Evolutionary conservation across 1,140 invertebrate genomes (phyloP), one percentile per base, ranked within the genome.

Genomic region (Psix sp.): DNA sequence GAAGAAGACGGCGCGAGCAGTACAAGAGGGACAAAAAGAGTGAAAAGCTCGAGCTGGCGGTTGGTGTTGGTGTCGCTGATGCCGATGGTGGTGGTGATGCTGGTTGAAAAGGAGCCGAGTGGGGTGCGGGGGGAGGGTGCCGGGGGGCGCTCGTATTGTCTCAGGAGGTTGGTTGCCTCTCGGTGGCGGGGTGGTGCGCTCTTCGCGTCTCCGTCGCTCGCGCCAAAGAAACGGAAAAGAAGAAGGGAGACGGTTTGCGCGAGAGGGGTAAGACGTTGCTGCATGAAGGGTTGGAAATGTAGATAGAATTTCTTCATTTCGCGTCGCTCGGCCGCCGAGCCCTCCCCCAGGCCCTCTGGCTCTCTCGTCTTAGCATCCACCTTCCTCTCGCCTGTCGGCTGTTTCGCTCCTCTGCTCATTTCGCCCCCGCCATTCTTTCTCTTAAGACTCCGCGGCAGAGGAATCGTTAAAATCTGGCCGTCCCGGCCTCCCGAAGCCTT

Each of bases 231-330:
- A 42, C 62, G 56, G 60, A 63, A 72, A 68, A 59, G 65, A 70
- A 65, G 56, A 62, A 68, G 72, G 67, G 56, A 71, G 78, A 76
- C 70, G 56, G 24, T 11, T 13, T 29, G 45, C 40, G 63, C 42
- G 21, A 16, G 52, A 70, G 80, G 81, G 83, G 84, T 83, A 86
- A 87, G 85, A 84, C 82, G 84, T 72, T 80, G 63, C 63, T 13
- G 84, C 82, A 85, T 85, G 85, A 87, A 87, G 84, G 85, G 85
- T 87, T 87, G 85, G 84, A 87, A 86, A 87, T 86, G 83, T 86
- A 87, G 84, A 87, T 86, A 87, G 84, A 87, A 87, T 87, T 87
- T 87, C 85, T 87, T 87, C 85, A 87, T 87, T 87, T 87, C 84
- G 80, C 84, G 82, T 87, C 80, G 79, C 78, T 80, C 81, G 80